phyloP scores from a whole-genome alignment of 2,888 invertebrate genomes.

The Tetragonula carbonaria region DNA sequence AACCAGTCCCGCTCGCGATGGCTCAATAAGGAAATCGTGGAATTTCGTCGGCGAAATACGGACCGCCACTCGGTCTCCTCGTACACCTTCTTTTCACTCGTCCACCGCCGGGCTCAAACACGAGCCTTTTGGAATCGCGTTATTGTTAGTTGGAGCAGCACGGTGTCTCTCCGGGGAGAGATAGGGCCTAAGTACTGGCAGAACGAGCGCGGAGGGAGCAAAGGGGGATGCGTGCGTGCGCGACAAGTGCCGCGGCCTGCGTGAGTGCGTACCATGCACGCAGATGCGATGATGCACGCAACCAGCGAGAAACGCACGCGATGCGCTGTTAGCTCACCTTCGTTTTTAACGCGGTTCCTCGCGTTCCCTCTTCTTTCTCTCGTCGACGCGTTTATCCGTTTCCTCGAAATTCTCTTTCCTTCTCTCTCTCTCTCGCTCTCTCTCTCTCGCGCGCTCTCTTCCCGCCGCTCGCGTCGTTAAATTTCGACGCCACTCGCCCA shows the following conservation, averaged over 20 bases:
- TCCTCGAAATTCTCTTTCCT: constrained; percentile 15
- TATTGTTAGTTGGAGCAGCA: constrained; percentile 21
- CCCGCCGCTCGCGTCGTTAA: neutral
- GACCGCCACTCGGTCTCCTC: too few relatives aligned
- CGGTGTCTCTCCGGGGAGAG: neutral
- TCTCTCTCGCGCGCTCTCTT: too few relatives aligned
- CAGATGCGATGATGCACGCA: constrained; percentile 69
- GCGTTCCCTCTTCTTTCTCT: constrained; percentile 8
- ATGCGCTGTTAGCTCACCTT: constrained; percentile 53
- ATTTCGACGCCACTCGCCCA: neutral
- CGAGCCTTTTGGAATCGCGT: constrained; percentile 20
- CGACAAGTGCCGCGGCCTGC: constrained; percentile 56
- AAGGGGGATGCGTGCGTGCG: constrained; percentile 39
- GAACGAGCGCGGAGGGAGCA: neutral
- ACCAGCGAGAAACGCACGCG: constrained; percentile 64
- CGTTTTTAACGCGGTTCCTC: constrained; percentile 39
- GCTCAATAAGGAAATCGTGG: constrained; percentile 56
- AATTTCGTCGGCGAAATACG: constrained; percentile 12
- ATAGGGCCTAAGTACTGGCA: neutral
- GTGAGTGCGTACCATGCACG: constrained; percentile 66
- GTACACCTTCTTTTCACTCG: too few relatives aligned
- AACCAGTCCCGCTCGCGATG: constrained; percentile 43
- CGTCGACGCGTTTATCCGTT: neutral
- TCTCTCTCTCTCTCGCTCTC: too few relatives aligned
- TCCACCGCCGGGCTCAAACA: neutral